Evolutionary conservation across 2,113 vertebrate species (phyloP).

Genomic region (Argyrosomus japonicus): DNA sequence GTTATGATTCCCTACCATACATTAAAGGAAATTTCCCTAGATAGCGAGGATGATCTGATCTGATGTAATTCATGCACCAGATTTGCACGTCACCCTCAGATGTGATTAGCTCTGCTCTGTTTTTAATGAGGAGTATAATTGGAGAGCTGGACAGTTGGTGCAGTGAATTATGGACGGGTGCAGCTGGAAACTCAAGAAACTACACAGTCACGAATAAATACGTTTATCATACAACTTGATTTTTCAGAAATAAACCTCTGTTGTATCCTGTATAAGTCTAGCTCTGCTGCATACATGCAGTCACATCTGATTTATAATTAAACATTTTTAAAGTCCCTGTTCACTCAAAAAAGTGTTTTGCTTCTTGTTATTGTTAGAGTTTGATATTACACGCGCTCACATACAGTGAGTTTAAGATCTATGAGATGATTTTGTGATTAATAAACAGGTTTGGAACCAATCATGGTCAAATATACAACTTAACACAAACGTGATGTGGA

Average conservation of each 20-base stretch:
- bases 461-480: too few relatives aligned
- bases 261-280: too few relatives aligned
- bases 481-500: too few relatives aligned
- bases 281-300: neutral
- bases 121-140: slow-evolving; percentile 25
- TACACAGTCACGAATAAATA: neutral
- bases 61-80: slow-evolving; percentile 33
- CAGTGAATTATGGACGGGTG: neutral
- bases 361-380: too few relatives aligned
- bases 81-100: slow-evolving; percentile 14
- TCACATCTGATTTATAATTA: too few relatives aligned
- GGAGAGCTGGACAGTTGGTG: neutral
- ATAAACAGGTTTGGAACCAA: too few relatives aligned
- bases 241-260: too few relatives aligned
- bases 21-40: neutral
- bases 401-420: too few relatives aligned
- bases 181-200: neutral
- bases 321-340: too few relatives aligned
- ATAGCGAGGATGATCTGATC: slow-evolving; percentile 8
- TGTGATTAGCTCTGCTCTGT: slow-evolving; percentile 4
- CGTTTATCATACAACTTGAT: neutral
- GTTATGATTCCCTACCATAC: neutral
- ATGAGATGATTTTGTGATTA: too few relatives aligned
- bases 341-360: too few relatives aligned
- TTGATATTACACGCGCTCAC: too few relatives aligned